Evolutionary conservation across 2,888 invertebrate genomes (phyloP).

Genomic region (Dolichomitus sp.): DNA sequence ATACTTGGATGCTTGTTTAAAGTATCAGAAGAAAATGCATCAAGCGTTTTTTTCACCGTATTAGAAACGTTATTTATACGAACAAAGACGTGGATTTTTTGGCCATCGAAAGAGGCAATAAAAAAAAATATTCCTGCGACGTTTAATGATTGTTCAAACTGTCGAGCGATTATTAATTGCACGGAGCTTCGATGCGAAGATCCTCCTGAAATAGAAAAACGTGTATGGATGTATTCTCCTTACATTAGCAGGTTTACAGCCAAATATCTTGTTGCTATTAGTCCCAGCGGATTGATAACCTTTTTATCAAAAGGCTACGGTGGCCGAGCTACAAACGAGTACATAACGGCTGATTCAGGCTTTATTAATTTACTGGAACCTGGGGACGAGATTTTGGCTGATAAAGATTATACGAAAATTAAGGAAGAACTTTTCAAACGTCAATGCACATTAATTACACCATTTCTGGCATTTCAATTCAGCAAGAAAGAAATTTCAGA

Average conservation of each 20-base stretch:
- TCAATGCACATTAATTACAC: not conserved
- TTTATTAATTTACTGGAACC: slow-evolving; percentile 60
- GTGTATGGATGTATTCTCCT: slow-evolving; percentile 29
- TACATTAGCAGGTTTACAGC: slow-evolving; percentile 23
- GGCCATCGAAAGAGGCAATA: slow-evolving; percentile 62
- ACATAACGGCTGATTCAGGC: slow-evolving; percentile 59
- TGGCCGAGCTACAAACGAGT: slow-evolving; percentile 54
- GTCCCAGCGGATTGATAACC: slow-evolving; percentile 68
- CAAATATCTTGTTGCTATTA: slow-evolving; percentile 66
- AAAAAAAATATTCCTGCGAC: slow-evolving; percentile 10
- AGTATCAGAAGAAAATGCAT: slow-evolving; percentile 37
- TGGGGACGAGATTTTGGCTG: slow-evolving; percentile 61
- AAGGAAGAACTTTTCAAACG: slow-evolving; percentile 48
- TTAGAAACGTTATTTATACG: slow-evolving; percentile 52
- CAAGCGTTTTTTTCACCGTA: slow-evolving; percentile 12
- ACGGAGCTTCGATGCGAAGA: slow-evolving; percentile 12
- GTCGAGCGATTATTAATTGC: slow-evolving; percentile 60
- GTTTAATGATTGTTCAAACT: slow-evolving; percentile 58
- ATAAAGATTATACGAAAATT: slow-evolving; percentile 49
- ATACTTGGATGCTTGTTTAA: slow-evolving; percentile 56
- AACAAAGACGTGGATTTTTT: slow-evolving; percentile 66
- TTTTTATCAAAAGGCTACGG: slow-evolving; percentile 66
- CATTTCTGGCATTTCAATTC: not conserved
- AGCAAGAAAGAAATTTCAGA: not conserved
- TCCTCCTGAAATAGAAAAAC: slow-evolving; percentile 27